Base-by-base conservation (phyloP, 2,888 invertebrate genomes). In the Hirtodrosophila confusa region DNA sequence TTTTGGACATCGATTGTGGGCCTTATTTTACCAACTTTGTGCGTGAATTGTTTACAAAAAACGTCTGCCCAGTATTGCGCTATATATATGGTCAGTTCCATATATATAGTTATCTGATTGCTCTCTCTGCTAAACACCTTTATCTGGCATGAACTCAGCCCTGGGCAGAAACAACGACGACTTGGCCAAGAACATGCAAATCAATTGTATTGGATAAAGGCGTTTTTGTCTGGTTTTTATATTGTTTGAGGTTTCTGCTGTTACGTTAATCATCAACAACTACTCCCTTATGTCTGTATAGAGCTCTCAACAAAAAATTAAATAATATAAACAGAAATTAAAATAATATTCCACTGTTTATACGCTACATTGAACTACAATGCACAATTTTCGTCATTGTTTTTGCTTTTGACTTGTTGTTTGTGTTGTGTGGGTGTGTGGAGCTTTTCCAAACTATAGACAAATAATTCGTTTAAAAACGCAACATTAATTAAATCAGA, bases 1-100 rank as follows among this genome's bases (percentile, higher is more conserved):
- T 60, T 45, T 53, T 68, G 55, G 78, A 73, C 80, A 80, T 79
- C 79, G 78, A 82, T 83, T 76, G 75, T 77, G 88, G 88, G 87
- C 82, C 77, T 75, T 73, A 76, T 90, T 90, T 90, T 90, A 90
- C 90, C 90, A 90, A 69, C 88, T 90, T 90, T 90, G 90, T 90
- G 90, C 90, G 90, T 90, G 90, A 90, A 90, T 89, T 89, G 88
- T 90, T 90, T 90, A 90, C 90, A 90, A 90, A 90, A 90, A 90
- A 90, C 90, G 90, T 90, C 90, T 91, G 90, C 90, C 90, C 90
- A 90, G 89, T 85, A 83, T 88, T 89, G 67, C 27, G 40, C 62
- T 77, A 82, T 85, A 83, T 85, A 80, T 68, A 85, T 79, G 62
- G 44, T 63, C 11, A 50, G 9, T n/a, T 49, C 47, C 48, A 49